phyloP scores from a whole-genome alignment of 2,113 vertebrate genomes.

The Chaetorhynchus papuensis region DNA sequence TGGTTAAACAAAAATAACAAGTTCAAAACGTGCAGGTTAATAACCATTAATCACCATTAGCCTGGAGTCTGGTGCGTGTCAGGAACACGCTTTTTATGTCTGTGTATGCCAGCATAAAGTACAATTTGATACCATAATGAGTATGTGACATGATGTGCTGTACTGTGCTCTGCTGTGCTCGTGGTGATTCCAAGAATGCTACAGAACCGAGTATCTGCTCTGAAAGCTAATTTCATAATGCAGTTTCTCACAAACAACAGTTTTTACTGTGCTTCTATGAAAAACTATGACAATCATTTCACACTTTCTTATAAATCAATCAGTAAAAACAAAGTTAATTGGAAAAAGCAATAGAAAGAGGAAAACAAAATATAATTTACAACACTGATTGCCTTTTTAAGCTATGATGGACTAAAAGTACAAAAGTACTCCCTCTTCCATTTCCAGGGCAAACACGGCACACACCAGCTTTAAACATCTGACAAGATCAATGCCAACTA shows the following conservation, averaged over 20 bases:
- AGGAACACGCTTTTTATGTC: not conserved
- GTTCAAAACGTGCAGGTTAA: not conserved
- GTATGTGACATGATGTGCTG: not conserved
- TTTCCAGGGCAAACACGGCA: not conserved
- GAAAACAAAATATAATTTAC: not conserved
- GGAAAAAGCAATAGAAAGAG: not conserved
- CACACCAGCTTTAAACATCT: not conserved
- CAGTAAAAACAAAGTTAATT: not conserved
- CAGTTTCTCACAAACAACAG: not conserved
- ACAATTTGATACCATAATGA: conserved; percentile 13
- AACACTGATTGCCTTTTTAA: not conserved
- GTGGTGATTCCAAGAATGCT: not conserved
- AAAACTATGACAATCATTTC: not conserved
- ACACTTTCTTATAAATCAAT: not conserved
- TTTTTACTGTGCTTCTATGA: not conserved
- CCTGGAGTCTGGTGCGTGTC: not conserved
- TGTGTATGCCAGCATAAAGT: not conserved
- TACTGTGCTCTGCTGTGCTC: accelerated
- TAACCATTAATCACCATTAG: conserved; percentile 19
- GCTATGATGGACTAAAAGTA: not conserved
- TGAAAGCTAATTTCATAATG: not conserved
- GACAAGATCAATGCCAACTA: not conserved
- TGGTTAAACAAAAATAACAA: conserved; percentile 33
- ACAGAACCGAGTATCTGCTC: not conserved
- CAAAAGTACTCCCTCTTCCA: not conserved